Evolutionary conservation across 2,797 vertebrate genomes (phyloP).

Genomic region (Helicolenus hilgendorfi): DNA sequence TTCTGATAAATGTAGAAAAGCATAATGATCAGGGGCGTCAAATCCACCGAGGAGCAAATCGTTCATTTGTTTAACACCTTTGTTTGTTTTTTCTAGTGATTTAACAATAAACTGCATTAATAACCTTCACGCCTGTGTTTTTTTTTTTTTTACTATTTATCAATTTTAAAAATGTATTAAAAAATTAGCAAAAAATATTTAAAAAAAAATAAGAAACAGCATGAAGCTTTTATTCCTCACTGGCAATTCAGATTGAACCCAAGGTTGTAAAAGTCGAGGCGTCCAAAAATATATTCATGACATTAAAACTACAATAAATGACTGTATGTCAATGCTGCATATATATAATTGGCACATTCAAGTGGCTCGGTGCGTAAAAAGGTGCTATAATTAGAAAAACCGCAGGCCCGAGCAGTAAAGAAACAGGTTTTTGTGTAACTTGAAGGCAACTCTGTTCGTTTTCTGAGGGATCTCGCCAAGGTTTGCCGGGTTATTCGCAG

Average conservation of each 20-base stretch:
- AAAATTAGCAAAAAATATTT: not conserved
- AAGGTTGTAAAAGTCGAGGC: constrained; percentile 33
- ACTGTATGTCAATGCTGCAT: constrained; percentile 70
- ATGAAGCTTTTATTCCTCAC: not conserved
- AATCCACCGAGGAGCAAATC: not conserved
- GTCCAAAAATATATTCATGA: constrained; percentile 62
- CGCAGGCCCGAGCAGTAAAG: constrained; percentile 71
- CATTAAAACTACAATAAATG: constrained; percentile 82
- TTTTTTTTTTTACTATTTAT: not conserved
- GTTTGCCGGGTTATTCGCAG: constrained; percentile 89
- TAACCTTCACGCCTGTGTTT: not conserved
- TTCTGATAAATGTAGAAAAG: not conserved
- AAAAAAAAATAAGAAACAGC: not conserved
- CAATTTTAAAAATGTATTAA: not conserved
- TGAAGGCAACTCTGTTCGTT: constrained; percentile 90
- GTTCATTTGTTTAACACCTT: not conserved
- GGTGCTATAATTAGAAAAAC: constrained; percentile 89
- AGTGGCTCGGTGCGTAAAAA: constrained; percentile 77
- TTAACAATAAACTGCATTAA: not conserved
- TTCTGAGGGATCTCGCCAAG: constrained; percentile 85
- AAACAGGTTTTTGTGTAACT: constrained; percentile 85
- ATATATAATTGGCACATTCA: constrained; percentile 88
- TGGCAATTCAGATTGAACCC: not conserved
- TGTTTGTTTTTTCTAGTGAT: not conserved
- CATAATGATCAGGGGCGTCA: not conserved